Base-by-base conservation (phyloP, 2,113 vertebrate genomes). In the Cinclus mexicanus region DNA sequence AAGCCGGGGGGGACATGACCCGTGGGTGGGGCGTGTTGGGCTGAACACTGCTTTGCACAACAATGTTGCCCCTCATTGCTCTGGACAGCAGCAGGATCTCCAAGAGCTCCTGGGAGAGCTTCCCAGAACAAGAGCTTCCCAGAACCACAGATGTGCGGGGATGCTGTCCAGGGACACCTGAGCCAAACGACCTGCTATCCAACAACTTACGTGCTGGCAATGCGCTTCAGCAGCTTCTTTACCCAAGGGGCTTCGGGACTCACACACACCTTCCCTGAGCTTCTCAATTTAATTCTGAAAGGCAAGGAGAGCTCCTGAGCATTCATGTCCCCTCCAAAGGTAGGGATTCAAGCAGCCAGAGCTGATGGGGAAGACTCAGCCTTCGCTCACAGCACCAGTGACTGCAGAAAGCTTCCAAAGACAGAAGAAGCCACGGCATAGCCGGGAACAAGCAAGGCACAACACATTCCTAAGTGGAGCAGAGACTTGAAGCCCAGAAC, bases 221-320 rank as follows among this genome's bases (percentile, higher is more conserved):
- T 90, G 14, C 93, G 94, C 86, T 95, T 95, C 87, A 97, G 92
- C 47, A 97, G 72, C 37, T 94, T 97, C 93, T 95, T 95, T 3
- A 97, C 95, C 96, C 96, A 97, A 4, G 85, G 71, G 64, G 83
- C 68, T 0, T 96, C 89, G 0, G 96, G 96, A 59, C 90, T 89
- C 92, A 97, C 95, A 2, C 96, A 97, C 75, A 97, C 56, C 83
- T 94, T 97, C 41, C 85, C 83, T 1, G 71, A 57, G 23, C 35
- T 2, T 37, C 37, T 92, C 10, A 97, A 24, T 37, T 96, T 94
- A 37, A 97, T 93, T 90, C 96, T 97, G 93, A 33, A 93, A 97
- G 0, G 25, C 61, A 87, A 94, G 68, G 31, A 53, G 47, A 85
- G 25, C 1, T 56, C 21, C 44, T 21, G 59, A 90, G 71, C 31